phyloP scores from a whole-genome alignment of 2,888 invertebrate species.

The Dastarcus helophoroides region DNA sequence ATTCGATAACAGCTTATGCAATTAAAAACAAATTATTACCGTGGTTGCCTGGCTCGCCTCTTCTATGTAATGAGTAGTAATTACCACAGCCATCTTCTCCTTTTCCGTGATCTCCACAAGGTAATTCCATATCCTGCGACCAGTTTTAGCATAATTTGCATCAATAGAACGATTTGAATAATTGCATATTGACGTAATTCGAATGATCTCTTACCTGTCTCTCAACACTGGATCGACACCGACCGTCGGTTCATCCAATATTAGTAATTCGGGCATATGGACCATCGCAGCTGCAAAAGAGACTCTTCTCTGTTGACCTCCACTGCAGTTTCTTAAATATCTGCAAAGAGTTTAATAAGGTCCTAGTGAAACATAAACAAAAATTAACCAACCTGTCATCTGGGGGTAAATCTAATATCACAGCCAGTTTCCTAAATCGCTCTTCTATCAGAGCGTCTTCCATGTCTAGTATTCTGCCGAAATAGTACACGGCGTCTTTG shows the following conservation, averaged over 20 bases:
- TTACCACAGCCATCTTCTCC: constrained; percentile 68
- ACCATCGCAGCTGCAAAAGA: constrained; percentile 82
- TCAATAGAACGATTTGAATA: neutral
- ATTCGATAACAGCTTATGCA: too few species aligned
- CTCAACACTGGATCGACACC: constrained; percentile 82
- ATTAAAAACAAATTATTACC: constrained; percentile 46
- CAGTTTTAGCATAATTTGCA: constrained; percentile 8
- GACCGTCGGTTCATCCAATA: constrained; percentile 90
- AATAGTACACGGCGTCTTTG: constrained; percentile 73
- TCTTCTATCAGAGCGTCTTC: constrained; percentile 49
- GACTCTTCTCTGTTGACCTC: constrained; percentile 82
- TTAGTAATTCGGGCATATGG: constrained; percentile 78
- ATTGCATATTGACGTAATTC: neutral
- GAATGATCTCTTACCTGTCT: constrained; percentile 52
- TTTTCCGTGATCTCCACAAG: constrained; percentile 59
- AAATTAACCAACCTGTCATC: constrained; percentile 41
- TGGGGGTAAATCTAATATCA: constrained; percentile 66
- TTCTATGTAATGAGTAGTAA: constrained; percentile 92
- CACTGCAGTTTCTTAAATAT: constrained; percentile 62
- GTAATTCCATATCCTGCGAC: constrained; percentile 76
- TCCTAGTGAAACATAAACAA: too few species aligned
- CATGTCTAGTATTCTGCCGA: constrained; percentile 78
- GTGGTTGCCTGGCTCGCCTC: constrained; percentile 74
- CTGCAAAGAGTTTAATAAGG: too few species aligned
- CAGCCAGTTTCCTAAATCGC: constrained; percentile 54